phyloP scores from a whole-genome alignment of 2,797 vertebrate species.

The Falco concolor region DNA sequence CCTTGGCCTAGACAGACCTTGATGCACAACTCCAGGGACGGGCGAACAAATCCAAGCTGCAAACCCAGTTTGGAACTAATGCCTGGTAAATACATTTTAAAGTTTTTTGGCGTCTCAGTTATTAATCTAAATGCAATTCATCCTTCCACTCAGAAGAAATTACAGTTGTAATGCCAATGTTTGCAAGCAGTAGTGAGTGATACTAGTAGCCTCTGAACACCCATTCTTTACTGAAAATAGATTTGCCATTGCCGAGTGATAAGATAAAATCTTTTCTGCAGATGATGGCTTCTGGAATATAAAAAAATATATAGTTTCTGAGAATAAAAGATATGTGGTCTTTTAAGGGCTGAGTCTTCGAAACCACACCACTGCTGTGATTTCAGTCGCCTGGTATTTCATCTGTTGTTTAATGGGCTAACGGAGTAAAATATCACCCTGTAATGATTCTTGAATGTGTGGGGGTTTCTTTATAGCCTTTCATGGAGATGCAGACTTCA shows the following conservation, averaged over 20 bases:
- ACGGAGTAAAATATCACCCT: slow-evolving; percentile 55
- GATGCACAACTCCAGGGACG: neutral
- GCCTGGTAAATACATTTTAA: neutral
- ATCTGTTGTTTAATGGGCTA: slow-evolving; percentile 57
- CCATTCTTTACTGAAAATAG: slow-evolving; percentile 25
- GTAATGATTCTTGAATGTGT: slow-evolving; percentile 53
- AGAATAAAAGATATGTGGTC: neutral
- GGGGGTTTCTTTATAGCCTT: slow-evolving; percentile 56
- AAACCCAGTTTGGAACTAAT: neutral
- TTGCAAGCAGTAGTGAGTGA: slow-evolving; percentile 18
- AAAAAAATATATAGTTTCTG: neutral
- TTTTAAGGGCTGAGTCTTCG: slow-evolving; percentile 26
- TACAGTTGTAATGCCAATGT: neutral
- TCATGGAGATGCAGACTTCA: slow-evolving; percentile 20
- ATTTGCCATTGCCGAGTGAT: neutral
- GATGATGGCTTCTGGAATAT: neutral
- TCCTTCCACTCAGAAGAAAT: slow-evolving; percentile 8
- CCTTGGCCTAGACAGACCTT: neutral
- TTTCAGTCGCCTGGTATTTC: slow-evolving; percentile 46
- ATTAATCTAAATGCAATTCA: slow-evolving; percentile 27
- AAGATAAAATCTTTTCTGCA: slow-evolving; percentile 25
- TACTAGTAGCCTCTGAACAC: neutral
- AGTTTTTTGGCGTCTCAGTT: neutral
- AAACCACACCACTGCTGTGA: neutral
- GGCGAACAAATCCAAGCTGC: neutral